Base-by-base conservation (phyloP, 1,140 invertebrate species). In the Heliconius congener region DNA sequence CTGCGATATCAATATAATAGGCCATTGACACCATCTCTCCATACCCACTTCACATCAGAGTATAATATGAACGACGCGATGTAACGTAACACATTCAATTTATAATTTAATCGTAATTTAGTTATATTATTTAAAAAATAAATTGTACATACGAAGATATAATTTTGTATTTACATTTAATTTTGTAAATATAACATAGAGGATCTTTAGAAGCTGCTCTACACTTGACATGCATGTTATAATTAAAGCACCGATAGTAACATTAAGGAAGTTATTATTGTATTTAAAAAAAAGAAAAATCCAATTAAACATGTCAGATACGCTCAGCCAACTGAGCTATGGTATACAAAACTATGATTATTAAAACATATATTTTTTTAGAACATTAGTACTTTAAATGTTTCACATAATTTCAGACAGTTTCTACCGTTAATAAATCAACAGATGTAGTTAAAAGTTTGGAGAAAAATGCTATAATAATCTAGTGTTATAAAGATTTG, bases 401-500 rank as follows among this genome's bases (percentile, higher is more conserved):
- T 66, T 27, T 66, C 3, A 66, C 60, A 66, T 66, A 66, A 66
- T 27, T 27, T 27, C 9, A 66, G n/a, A 23, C 27, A 60, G 11
- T 11, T 66, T 30, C 23, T 66, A 66, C 60, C 23, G 60, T 66
- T 16, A 27, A 66, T 66, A 66, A 27, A 13, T 66, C 11, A 66
- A 66, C 60, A 66, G 60, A 66, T 30, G 27, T 23, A 27, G 23
- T 66, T 27, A 66, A 27, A 8, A 27, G n/a, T 27, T 30, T 1
- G 60, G 23, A 30, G 60, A 13, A 66, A 52, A 66, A 27, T 66
- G 60, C 27, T 66, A 66, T 16, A 66, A 60, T 60, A 60, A 9
- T 66, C 27, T 66, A 66, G 60, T 66, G 60, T 66, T 87, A 81
- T 86, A 80, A 83, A 86, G 88, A 91, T 92, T 92, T 92, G 91